Evolutionary conservation across 2,888 invertebrate genomes (phyloP).

Genomic region (Drosophila suboccidentalis): DNA sequence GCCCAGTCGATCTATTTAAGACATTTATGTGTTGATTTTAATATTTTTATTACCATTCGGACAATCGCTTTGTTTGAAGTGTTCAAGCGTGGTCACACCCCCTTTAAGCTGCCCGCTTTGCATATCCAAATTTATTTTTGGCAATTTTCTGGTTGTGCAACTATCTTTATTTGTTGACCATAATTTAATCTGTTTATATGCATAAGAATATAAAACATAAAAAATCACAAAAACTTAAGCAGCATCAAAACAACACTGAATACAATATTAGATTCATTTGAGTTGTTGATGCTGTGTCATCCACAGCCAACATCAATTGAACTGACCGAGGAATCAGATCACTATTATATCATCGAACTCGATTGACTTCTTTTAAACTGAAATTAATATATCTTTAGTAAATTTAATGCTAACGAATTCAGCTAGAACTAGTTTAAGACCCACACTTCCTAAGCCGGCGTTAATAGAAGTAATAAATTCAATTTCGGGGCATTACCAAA

Average conservation of each 20-base stretch:
- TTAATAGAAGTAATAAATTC: slow-evolving; percentile 65
- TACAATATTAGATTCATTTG: slow-evolving; percentile 8
- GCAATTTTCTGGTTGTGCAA: slow-evolving; percentile 16
- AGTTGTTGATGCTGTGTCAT: slow-evolving; percentile 13
- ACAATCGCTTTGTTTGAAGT: slow-evolving; percentile 45
- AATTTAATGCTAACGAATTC: slow-evolving; percentile 46
- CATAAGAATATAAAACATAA: neutral
- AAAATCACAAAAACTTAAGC: slow-evolving; percentile 7
- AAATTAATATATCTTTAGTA: slow-evolving; percentile 10
- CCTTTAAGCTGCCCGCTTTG: slow-evolving; percentile 13
- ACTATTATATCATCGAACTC: slow-evolving; percentile 12
- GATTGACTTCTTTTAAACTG: slow-evolving; percentile 25
- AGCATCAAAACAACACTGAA: slow-evolving; percentile 1
- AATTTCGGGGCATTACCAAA: slow-evolving; percentile 30
- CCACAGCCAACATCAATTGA: slow-evolving; percentile 13
- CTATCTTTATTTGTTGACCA: slow-evolving; percentile 22
- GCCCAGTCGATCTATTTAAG: slow-evolving; percentile 29
- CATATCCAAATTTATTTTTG: slow-evolving; percentile 16
- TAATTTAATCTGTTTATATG: slow-evolving; percentile 31
- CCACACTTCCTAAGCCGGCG: slow-evolving; percentile 54
- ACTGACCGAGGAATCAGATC: slow-evolving; percentile 21
- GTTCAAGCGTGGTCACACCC: slow-evolving; percentile 33
- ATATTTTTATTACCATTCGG: slow-evolving; percentile 48
- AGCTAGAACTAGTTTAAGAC: slow-evolving; percentile 64
- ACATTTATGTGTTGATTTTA: slow-evolving; percentile 46